These are phyloP conservation scores for Lottia scabra DNA, from an alignment of 2,888 invertebrate genomes.

Conservation along the genomic window DNA sequence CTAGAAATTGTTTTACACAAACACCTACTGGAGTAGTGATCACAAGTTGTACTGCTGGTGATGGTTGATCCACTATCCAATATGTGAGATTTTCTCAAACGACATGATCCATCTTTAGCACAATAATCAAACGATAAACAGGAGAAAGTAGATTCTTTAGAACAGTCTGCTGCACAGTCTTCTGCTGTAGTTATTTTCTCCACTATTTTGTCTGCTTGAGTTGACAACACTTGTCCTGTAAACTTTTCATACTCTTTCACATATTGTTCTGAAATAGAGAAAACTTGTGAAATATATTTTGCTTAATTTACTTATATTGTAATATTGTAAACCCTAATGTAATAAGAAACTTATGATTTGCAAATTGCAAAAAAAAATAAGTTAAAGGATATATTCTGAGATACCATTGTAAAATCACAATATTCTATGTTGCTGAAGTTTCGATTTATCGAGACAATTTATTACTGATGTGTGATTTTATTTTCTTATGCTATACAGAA, in stretches of 20 bases:
- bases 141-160: slow-evolving; percentile 22
- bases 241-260: slow-evolving; percentile 37
- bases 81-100: slow-evolving; percentile 34
- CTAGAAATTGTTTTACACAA: too few relatives aligned
- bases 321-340: too few relatives aligned
- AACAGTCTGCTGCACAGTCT: slow-evolving; percentile 45
- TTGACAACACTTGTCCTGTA: slow-evolving; percentile 36
- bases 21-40: slow-evolving; percentile 39
- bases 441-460: too few relatives aligned
- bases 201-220: slow-evolving; percentile 31
- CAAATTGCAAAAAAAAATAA: too few relatives aligned
- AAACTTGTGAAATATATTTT: too few relatives aligned
- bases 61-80: slow-evolving; percentile 30
- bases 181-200: slow-evolving; percentile 28
- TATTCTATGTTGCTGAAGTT: background rate
- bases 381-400: too few relatives aligned
- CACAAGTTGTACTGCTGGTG: slow-evolving; percentile 24
- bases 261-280: slow-evolving; percentile 37
- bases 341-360: too few relatives aligned
- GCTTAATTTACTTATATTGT: too few relatives aligned
- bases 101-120: slow-evolving; percentile 27
- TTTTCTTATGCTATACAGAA: too few relatives aligned
- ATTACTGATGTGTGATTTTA: too few relatives aligned
- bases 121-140: slow-evolving; percentile 46
- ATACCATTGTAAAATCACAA: too few relatives aligned